phyloP scores from a whole-genome alignment of 2,113 vertebrate genomes.

The Coptodon rendalli region DNA sequence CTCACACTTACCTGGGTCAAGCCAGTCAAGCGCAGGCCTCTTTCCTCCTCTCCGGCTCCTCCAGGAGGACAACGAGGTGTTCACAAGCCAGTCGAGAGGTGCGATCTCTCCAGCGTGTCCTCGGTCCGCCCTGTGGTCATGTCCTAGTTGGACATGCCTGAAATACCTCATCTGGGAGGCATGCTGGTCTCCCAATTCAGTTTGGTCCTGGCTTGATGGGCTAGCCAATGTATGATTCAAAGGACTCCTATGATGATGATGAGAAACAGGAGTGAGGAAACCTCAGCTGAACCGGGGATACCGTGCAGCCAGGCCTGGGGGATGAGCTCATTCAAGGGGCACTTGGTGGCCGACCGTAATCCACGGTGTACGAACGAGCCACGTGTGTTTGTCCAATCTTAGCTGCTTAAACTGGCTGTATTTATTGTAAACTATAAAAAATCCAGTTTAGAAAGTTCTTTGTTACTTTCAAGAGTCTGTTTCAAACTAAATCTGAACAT shows the following conservation, averaged over 20 bases:
- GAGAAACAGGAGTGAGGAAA: background rate
- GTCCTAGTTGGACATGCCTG: background rate
- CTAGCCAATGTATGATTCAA: background rate
- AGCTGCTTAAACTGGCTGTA: background rate
- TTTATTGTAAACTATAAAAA: background rate
- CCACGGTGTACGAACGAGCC: background rate
- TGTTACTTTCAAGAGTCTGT: background rate
- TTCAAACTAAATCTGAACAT: background rate
- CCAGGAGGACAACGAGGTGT: background rate
- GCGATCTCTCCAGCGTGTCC: background rate
- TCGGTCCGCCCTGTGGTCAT: background rate
- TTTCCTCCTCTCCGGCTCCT: background rate
- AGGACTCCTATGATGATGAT: background rate
- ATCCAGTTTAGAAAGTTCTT: background rate
- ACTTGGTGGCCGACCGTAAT: fast-evolving
- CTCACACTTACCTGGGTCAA: background rate
- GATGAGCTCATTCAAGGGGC: fast-evolving
- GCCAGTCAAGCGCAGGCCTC: background rate
- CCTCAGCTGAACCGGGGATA: background rate
- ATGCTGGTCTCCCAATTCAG: background rate
- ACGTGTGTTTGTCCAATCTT: background rate
- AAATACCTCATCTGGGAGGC: background rate
- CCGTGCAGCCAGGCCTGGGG: background rate
- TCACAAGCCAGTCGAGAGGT: fast-evolving
- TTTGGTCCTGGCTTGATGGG: background rate